Base-by-base conservation (phyloP, 1,140 invertebrate genomes). In the Brachystomella parvula region DNA sequence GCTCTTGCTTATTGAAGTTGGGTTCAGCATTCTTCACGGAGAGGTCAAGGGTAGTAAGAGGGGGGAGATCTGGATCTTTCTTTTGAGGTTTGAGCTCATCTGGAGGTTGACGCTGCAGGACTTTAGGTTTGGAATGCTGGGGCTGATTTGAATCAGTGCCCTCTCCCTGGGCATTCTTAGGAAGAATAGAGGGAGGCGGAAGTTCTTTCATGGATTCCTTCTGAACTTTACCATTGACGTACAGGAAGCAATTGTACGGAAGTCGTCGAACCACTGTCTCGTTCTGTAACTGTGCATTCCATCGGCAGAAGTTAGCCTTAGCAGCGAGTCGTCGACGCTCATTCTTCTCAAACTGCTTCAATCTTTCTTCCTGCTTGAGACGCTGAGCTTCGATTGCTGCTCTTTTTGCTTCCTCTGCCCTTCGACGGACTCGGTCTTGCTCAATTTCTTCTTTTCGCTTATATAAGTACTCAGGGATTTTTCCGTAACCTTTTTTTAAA, bases 191-290 rank as follows among this genome's bases (percentile, higher is more conserved):
- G n/a, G n/a, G 49, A 9, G 9, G 9, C 21, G 49, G 49, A 53
- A 24, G 15, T n/a, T n/a, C n/a, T 53, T 53, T 53, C 6, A 24
- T 17, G 9, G 24, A 6, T 53, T 53, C 21, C 21, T 12, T 6
- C 49, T 53, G 49, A 24, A 53, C 24, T 24, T 53, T 53, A 6
- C 49, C 49, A 24, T 53, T 53, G 49, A 53, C 49, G 49, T 53
- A 53, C 49, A 53, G 24, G 24, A 53, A 53, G 24, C 49, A 53
- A 44, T 44, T 44, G 49, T 53, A 53, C 49, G 49, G 49, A 24
- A n/a, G n/a, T n/a, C n/a, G n/a, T n/a, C n/a, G n/a, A n/a, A n/a
- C n/a, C n/a, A n/a, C 21, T 15, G 6, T 53, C 49, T 24, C 6
- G 15, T 53, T 44, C 39, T n/a, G n/a, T n/a, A 44, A 44, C 12